phyloP scores from a whole-genome alignment of 1,140 invertebrate species.

The Aphidius gifuensis region DNA sequence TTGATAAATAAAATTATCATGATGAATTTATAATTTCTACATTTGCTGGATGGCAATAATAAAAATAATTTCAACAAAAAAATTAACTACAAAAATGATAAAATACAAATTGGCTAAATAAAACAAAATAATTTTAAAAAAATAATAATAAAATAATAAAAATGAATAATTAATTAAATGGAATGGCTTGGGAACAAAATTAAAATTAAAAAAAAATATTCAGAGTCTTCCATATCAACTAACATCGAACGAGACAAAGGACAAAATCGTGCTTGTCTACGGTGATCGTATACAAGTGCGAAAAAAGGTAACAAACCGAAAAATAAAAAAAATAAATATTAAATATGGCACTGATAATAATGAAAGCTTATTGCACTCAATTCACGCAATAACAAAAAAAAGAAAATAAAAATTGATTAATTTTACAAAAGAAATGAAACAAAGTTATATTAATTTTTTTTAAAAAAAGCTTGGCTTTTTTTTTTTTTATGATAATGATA shows the following conservation, averaged over 20 bases:
- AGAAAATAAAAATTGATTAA: no score
- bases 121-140: neutral
- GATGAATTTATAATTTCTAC: neutral
- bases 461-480: no score
- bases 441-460: no score
- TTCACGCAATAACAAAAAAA: no score
- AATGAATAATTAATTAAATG: constrained; percentile 1
- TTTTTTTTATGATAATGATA: no score
- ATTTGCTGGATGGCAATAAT: neutral
- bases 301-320: constrained; percentile 54
- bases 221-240: constrained; percentile 55
- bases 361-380: no score
- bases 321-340: constrained; percentile 12
- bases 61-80: neutral
- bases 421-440: no score
- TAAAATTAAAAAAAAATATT: constrained; percentile 23
- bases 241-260: constrained; percentile 53
- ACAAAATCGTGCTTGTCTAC: constrained; percentile 60
- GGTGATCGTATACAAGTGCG: constrained; percentile 60
- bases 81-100: constrained; percentile 1
- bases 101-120: neutral
- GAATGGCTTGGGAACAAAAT: constrained; percentile 11
- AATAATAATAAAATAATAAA: neutral
- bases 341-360: neutral
- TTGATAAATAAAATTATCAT: no score